Conservation (phyloP, 2,888 invertebrate genomes). For the Xestoiulus laeticollis region DNA sequence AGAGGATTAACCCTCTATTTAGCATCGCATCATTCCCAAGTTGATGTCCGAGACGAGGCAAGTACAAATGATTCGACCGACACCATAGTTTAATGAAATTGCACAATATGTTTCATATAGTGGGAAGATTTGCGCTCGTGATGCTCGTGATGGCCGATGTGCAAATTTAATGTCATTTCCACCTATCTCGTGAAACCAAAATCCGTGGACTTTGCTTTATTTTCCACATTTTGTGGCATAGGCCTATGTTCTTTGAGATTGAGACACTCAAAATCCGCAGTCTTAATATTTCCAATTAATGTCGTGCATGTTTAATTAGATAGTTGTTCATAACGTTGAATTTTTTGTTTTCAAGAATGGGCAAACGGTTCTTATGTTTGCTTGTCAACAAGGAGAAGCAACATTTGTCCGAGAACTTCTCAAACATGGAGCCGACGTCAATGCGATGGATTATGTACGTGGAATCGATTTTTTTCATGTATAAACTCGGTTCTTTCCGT, state of each 20-base stretch:
- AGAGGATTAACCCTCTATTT: slow-evolving; percentile 64
- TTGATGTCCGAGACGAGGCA: slow-evolving; percentile 90
- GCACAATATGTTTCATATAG: slow-evolving; percentile 52
- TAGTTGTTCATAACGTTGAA: neutral
- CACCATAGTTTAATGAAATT: too few species aligned
- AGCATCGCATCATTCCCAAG: slow-evolving; percentile 79
- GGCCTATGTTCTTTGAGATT: too few species aligned
- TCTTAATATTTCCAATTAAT: too few species aligned
- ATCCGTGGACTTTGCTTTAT: too few species aligned
- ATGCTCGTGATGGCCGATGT: neutral
- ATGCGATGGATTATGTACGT: slow-evolving; percentile 81
- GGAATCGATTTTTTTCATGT: slow-evolving; percentile 42
- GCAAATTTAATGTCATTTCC: neutral
- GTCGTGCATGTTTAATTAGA: neutral
- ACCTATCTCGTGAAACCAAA: too few species aligned
- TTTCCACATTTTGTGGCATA: neutral
- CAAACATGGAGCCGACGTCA: slow-evolving; percentile 89
- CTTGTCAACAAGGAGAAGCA: slow-evolving; percentile 83
- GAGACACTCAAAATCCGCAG: too few species aligned
- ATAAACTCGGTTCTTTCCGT: neutral
- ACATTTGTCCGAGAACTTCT: slow-evolving; percentile 85
- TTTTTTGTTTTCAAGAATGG: slow-evolving; percentile 76
- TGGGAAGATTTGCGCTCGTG: neutral
- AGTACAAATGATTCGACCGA: slow-evolving; percentile 57
- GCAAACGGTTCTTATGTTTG: slow-evolving; percentile 91